Base-by-base conservation (phyloP, 2,797 vertebrate species). In the Telmatherina bonti region DNA sequence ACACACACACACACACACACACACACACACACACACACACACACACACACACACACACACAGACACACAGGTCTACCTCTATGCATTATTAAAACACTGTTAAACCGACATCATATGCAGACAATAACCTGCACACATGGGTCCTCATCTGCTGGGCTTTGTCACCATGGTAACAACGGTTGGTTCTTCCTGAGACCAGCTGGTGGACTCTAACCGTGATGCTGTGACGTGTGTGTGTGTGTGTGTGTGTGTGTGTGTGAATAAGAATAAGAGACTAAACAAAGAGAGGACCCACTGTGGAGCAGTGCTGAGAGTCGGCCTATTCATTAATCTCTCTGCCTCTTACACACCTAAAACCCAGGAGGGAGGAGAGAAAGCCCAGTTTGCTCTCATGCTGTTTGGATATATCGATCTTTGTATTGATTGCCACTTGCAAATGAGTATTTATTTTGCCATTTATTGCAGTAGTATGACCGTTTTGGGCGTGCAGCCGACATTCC, bases 21-120 rank as follows among this genome's bases (percentile, higher is more conserved):
- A 45, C 29, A 60, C 26, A 78, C 71, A 55, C 57, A 62, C 20
- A 29, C 57, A 51, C 26, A 62, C 73, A 58, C 71, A 53, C 55
- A 38, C 60, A 58, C 64, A 62, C 54, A 74, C 24, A 70, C 68
- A 60, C 52, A 70, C 60, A 72, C 36, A 58, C 24, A n/a, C 70
- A 0, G 31, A 41, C 49, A 55, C 58, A 62, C 66, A 68, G 24
- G 11, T 56, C 29, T 7, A 5, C 53, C 77, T 61, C 74, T 60
- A 88, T 92, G 87, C 79, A 92, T 92, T 91, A 92, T 91, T 92
- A 85, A 91, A 85, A 78, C 58, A 54, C 43, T 79, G 65, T 88
- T 89, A 88, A 90, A 88, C 63, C 74, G 54, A 24, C 57, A 70
- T 72, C 58, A 58, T 69, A 53, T 67, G 57, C 13, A 36, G 24